A percentile compares a stretch with the other conserved stretches of the same genome.
These are phyloP conservation scores for Suncus etruscus DNA, from an alignment of 2,113 vertebrate species.

Conservation along the genomic window DNA sequence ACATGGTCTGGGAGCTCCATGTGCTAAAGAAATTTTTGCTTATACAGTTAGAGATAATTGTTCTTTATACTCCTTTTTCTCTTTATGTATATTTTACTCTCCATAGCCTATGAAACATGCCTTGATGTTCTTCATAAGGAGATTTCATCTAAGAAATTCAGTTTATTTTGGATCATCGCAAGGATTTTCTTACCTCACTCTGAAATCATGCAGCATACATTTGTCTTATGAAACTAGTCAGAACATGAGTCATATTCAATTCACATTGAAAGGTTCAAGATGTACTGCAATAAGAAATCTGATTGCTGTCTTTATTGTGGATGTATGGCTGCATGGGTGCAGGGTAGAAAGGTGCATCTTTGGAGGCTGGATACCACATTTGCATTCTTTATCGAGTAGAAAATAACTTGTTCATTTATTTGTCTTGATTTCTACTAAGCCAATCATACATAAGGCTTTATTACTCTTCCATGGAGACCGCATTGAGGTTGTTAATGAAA, in stretches of 20 bases:
- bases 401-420: neutral
- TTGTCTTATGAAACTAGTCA: neutral
- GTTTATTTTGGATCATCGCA: neutral
- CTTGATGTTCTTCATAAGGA: neutral
- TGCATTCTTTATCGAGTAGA: neutral
- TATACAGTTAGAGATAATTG: neutral
- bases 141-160: neutral
- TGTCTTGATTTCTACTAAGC: neutral
- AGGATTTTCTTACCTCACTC: neutral
- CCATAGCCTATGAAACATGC: neutral
- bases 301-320: neutral
- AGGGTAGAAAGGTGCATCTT: neutral
- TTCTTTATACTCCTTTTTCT: neutral
- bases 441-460: neutral
- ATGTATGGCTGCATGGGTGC: too few relatives aligned
- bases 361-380: fast-evolving
- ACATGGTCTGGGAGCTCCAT: neutral
- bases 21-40: neutral
- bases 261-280: neutral
- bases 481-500: fast-evolving
- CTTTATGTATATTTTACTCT: neutral
- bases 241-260: neutral
- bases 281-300: neutral
- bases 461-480: neutral
- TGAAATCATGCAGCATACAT: neutral